These are phyloP conservation scores for Cheilosia vulpina DNA, from an alignment of 2,888 invertebrate species.

Conservation along the genomic window DNA sequence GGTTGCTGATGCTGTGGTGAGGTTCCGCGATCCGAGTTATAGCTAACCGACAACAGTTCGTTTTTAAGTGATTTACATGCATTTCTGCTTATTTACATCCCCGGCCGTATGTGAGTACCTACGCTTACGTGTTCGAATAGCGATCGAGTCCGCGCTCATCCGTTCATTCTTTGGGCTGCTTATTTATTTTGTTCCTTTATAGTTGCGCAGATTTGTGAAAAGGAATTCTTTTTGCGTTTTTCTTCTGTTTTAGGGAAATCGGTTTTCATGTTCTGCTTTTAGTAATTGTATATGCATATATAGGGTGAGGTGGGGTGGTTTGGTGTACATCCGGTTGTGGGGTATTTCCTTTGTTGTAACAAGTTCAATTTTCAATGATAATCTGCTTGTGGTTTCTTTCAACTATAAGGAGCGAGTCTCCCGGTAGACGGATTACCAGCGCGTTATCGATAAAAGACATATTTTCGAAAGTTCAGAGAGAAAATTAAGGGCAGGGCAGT, in stretches of 20 bases:
- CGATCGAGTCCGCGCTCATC: constrained; percentile 50
- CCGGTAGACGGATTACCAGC: too few relatives aligned
- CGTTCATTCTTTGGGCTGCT: constrained; percentile 29
- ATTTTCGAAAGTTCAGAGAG: too few relatives aligned
- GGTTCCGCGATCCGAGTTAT: constrained; percentile 39
- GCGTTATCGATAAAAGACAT: too few relatives aligned
- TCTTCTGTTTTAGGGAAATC: constrained; percentile 31
- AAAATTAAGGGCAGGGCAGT: too few relatives aligned
- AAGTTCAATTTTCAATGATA: not conserved
- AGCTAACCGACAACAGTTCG: constrained; percentile 68
- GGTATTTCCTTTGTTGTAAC: not conserved
- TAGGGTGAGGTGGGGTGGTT: constrained; percentile 17
- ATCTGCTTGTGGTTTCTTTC: too few relatives aligned
- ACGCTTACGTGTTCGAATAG: constrained; percentile 60
- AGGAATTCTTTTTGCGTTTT: constrained; percentile 23
- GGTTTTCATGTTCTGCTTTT: not conserved
- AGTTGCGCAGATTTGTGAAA: constrained; percentile 13
- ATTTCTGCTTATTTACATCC: constrained; percentile 74
- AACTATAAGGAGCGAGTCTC: too few relatives aligned
- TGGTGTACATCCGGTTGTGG: constrained; percentile 5
- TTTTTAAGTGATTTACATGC: constrained; percentile 74
- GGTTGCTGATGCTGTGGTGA: constrained; percentile 14
- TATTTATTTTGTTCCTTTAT: constrained; percentile 41
- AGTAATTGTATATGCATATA: not conserved
- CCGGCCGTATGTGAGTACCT: constrained; percentile 51